Evolutionary conservation across 2,888 invertebrate genomes (phyloP).

Genomic region (Eupelmus urozonus): DNA sequence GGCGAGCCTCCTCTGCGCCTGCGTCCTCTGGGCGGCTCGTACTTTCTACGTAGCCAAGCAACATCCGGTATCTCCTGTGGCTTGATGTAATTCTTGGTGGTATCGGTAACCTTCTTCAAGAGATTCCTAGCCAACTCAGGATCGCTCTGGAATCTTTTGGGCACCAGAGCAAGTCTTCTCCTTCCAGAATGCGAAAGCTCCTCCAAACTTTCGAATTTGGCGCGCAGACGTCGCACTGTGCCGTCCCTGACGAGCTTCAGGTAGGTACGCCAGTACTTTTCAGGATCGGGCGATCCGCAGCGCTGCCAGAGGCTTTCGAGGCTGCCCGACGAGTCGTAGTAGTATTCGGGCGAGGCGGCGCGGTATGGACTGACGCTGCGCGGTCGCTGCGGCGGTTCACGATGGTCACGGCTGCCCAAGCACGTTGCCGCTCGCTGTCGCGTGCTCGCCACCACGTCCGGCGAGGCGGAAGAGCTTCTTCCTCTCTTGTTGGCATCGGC

Average conservation of each 20-base stretch:
- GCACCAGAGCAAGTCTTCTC: conserved; percentile 69
- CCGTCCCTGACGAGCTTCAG: conserved; percentile 86
- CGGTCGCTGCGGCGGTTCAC: conserved; percentile 74
- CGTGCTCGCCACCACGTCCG: conserved; percentile 65
- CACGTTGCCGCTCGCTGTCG: conserved; percentile 68
- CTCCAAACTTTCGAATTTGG: conserved; percentile 86
- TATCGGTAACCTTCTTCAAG: conserved; percentile 77
- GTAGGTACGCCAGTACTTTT: conserved; percentile 84
- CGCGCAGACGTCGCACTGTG: conserved; percentile 87
- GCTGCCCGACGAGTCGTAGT: conserved; percentile 79
- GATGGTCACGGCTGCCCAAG: conserved; percentile 74
- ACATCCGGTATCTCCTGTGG: conserved; percentile 81
- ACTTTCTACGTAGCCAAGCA: conserved; percentile 81
- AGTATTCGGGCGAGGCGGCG: conserved; percentile 63
- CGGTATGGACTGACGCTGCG: conserved; percentile 76
- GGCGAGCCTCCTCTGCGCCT: conserved; percentile 79
- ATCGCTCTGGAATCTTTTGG: conserved; percentile 85
- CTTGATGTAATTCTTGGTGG: conserved; percentile 77
- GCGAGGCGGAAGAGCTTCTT: conserved; percentile 69
- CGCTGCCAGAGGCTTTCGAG: conserved; percentile 85
- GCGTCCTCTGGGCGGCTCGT: conserved; percentile 81
- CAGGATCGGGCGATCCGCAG: conserved; percentile 86
- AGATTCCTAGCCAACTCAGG: conserved; percentile 85
- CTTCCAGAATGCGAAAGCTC: conserved; percentile 73
- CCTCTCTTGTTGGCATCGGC: conserved; percentile 51